Conservation (phyloP, 2,888 invertebrate genomes). For the Platycnemis pennipes region DNA sequence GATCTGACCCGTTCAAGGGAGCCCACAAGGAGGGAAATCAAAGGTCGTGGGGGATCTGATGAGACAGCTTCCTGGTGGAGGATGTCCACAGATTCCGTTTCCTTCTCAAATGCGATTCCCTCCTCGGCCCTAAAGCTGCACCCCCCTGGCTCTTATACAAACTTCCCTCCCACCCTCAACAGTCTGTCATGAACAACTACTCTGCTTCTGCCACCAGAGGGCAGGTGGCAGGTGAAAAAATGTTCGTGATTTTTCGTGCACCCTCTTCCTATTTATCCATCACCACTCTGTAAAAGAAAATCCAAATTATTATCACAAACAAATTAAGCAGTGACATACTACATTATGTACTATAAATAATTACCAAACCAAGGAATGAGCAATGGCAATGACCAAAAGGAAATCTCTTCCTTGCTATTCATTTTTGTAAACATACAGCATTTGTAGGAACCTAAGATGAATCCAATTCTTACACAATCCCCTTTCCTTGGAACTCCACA, state of each 20-base stretch:
- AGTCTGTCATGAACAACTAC: background rate
- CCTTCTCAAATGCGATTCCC: background rate
- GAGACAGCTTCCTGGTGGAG: background rate
- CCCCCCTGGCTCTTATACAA: background rate
- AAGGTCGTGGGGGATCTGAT: background rate
- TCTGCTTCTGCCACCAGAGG: conserved; percentile 4
- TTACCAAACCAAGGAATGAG: no score
- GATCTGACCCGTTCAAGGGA: conserved; percentile 81
- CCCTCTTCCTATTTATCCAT: background rate
- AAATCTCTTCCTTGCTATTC: no score
- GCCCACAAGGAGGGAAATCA: conserved; percentile 3
- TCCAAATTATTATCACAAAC: background rate
- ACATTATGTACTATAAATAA: no score
- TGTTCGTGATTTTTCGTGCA: background rate
- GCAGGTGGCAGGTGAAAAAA: background rate
- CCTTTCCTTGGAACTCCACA: no score
- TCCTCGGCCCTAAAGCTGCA: background rate
- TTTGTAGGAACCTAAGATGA: no score
- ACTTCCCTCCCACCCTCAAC: background rate
- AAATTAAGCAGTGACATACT: no score
- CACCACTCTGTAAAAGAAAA: background rate
- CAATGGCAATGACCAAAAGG: no score
- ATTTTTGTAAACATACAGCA: no score
- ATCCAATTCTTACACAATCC: no score
- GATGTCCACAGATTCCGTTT: background rate